Evolutionary conservation across 2,797 vertebrate species (phyloP).

Genomic region (Pelodytes ibericus): DNA sequence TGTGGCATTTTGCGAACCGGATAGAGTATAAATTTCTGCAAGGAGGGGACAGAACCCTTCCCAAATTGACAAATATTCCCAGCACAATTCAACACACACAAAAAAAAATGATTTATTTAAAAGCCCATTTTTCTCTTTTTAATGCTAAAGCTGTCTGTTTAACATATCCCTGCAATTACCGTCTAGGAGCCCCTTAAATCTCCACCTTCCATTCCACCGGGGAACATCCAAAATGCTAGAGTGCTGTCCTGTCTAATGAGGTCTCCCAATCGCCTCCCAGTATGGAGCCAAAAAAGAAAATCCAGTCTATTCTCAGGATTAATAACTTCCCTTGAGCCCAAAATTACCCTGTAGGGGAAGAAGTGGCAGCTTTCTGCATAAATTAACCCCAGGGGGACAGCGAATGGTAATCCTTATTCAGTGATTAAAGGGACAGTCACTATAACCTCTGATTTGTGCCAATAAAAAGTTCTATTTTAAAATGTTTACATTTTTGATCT

Average conservation of each 20-base stretch:
- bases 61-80: not conserved
- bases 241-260: conserved; percentile 18
- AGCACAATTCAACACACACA: not conserved
- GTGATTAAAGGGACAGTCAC: not conserved
- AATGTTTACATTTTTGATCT: no score
- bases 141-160: not conserved
- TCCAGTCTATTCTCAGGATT: conserved; percentile 21
- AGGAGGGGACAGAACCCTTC: no score
- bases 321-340: conserved; percentile 5
- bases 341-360: conserved; percentile 6
- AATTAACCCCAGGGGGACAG: conserved; percentile 37
- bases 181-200: not conserved
- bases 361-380: conserved; percentile 16
- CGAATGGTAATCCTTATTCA: not conserved
- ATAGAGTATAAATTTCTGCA: no score
- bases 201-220: not conserved
- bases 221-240: not conserved
- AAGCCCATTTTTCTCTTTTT: not conserved
- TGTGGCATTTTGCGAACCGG: no score
- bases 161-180: conserved; percentile 22
- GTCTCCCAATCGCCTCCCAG: not conserved
- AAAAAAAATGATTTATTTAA: not conserved
- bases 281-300: not conserved
- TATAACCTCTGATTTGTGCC: no score
- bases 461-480: no score